Evolutionary conservation across 1,140 invertebrate genomes (phyloP).

Genomic region (Helicoverpa armigera): DNA sequence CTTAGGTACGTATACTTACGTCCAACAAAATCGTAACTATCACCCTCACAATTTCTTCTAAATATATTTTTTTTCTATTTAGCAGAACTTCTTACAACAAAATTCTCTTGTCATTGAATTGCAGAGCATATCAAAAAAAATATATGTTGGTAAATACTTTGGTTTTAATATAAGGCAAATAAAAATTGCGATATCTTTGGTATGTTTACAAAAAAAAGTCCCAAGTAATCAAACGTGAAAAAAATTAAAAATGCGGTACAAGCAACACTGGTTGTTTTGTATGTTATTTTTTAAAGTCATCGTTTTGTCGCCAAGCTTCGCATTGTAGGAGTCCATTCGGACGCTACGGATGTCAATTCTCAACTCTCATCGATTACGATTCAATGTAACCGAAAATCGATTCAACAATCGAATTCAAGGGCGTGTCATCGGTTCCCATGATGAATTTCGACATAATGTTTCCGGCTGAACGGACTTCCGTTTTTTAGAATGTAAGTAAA

Average conservation of each 20-base stretch:
- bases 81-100: no score
- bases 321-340: slow-evolving; percentile 38
- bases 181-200: neutral
- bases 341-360: slow-evolving; percentile 38
- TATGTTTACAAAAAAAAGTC: neutral
- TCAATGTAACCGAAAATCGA: slow-evolving; percentile 43
- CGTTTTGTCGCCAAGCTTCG: slow-evolving; percentile 35
- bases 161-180: neutral
- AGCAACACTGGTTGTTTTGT: neutral
- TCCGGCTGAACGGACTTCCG: slow-evolving; percentile 55
- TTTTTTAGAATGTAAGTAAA: slow-evolving; percentile 37
- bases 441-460: slow-evolving; percentile 57
- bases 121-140: no score
- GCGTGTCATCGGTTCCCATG: slow-evolving; percentile 70
- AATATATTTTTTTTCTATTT: no score
- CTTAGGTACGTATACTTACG: no score
- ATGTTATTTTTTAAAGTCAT: slow-evolving; percentile 16
- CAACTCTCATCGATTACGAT: slow-evolving; percentile 38
- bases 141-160: no score
- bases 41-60: no score
- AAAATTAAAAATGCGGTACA: neutral
- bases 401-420: slow-evolving; percentile 60
- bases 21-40: no score
- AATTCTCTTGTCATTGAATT: no score
- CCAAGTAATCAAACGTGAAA: neutral